Base-by-base conservation (phyloP, 2,888 invertebrate genomes). In the Andrena trimmerana region DNA sequence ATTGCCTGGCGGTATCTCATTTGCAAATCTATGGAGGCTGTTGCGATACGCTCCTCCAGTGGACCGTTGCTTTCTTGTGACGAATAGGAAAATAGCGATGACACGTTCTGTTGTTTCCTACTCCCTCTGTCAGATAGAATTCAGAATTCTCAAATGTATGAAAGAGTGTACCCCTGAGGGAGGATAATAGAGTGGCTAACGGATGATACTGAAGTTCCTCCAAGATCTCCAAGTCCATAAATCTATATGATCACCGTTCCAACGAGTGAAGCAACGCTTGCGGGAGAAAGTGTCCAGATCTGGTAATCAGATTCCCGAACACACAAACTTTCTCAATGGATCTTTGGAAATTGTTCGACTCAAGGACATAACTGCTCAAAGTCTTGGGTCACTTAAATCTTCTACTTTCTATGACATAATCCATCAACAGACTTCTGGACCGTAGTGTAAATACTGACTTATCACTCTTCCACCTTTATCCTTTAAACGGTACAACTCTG, bases 291-390 rank as follows among this genome's bases (percentile, higher is more conserved):
- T 24, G 57, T 27, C 24, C 57, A 57, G 57, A 57, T 27, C 24
- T 24, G 20, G 57, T 57, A 85, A 68, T 73, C 75, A 67, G 85
- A 76, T 20, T 66, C 73, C 65, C 85, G 78, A 85, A 85, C 85
- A 85, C 42, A 42, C 16, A 42, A 57, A 24, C 57, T 57, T 57
- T 24, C 57, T 24, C 24, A 10, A 27, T 57, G 10, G 24, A 57
- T 24, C 10, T 57, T 24, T 57, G 57, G 24, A 52, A 52, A 52
- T 52, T 52, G 20, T 52, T 52, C 52, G 20, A 20, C 2, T 8
- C 20, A 52, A 52, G 52, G 52, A 52, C 52, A 2, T 42, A 42
- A 42, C 13, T 16, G 16, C 16, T 16, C 42, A 42, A 42, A 42
- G 42, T 42, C 42, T 42, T 42, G 4, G 42, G 16, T 42, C 42